Evolutionary conservation across 1,140 invertebrate genomes (phyloP).

Genomic region (Drosophila persimilis): DNA sequence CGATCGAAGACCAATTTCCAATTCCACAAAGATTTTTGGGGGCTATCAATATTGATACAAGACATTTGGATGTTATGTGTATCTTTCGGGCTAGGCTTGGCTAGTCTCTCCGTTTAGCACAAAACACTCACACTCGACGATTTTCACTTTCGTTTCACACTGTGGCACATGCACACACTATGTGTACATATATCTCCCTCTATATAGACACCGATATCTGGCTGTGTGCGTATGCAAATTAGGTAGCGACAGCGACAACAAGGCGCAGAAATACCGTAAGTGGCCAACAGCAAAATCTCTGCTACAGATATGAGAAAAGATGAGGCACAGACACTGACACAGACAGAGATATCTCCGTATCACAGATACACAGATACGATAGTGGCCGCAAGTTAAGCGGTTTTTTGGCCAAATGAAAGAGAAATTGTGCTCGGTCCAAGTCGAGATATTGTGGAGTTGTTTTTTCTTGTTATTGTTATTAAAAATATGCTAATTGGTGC

Average conservation of each 20-base stretch:
- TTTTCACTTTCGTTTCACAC: slow-evolving; percentile 72
- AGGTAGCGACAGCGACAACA: slow-evolving; percentile 39
- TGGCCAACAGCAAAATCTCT: slow-evolving; percentile 69
- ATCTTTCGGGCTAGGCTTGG: slow-evolving; percentile 15
- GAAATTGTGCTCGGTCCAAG: slow-evolving; percentile 60
- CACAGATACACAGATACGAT: slow-evolving; percentile 24
- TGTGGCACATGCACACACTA: neutral
- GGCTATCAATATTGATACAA: slow-evolving; percentile 60
- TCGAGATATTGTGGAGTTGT: slow-evolving; percentile 24
- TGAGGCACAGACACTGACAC: slow-evolving; percentile 43
- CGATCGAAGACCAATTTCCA: slow-evolving; percentile 58
- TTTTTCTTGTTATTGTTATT: no score
- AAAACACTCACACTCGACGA: slow-evolving; percentile 30
- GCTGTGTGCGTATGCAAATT: slow-evolving; percentile 70
- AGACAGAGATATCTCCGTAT: slow-evolving; percentile 2
- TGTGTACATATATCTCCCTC: neutral
- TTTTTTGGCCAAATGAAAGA: slow-evolving; percentile 74
- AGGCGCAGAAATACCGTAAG: slow-evolving; percentile 75
- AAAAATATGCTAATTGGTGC: slow-evolving; percentile 68
- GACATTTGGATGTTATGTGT: slow-evolving; percentile 56
- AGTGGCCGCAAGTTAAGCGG: slow-evolving; percentile 63
- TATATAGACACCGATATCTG: slow-evolving; percentile 20
- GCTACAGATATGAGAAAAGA: slow-evolving; percentile 47
- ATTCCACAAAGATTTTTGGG: slow-evolving; percentile 32
- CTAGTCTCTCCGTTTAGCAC: slow-evolving; percentile 62